Evolutionary conservation across 2,888 invertebrate genomes (phyloP).

Genomic region (Sminthurides aquaticus): DNA sequence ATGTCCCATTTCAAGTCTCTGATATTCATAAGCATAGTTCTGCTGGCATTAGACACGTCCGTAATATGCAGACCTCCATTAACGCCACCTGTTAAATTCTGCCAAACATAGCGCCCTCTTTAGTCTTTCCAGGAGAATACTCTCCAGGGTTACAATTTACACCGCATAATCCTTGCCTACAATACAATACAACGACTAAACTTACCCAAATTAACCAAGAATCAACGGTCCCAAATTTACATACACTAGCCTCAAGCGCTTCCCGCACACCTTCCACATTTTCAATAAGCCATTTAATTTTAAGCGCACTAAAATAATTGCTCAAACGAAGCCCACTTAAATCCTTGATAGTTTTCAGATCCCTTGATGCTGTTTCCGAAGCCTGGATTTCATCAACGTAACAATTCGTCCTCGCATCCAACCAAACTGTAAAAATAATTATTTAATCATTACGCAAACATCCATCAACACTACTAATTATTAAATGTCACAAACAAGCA

Average conservation of each 20-base stretch:
- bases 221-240: constrained; percentile 86
- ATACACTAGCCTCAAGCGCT: constrained; percentile 67
- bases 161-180: too few species aligned
- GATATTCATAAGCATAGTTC: constrained; percentile 87
- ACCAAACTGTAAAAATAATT: constrained; percentile 80
- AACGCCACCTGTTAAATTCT: constrained; percentile 76
- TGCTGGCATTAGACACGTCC: constrained; percentile 89
- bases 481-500: too few species aligned
- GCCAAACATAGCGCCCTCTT: constrained; percentile 15
- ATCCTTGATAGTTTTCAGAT: constrained; percentile 62
- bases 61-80: constrained; percentile 74
- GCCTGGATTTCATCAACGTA: constrained; percentile 80
- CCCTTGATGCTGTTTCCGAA: constrained; percentile 58
- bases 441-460: too few species aligned
- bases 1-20: constrained; percentile 78
- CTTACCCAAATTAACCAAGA: constrained; percentile 93
- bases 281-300: constrained; percentile 86
- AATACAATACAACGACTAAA: constrained; percentile 3
- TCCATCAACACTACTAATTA: too few species aligned
- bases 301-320: constrained; percentile 84
- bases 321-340: constrained; percentile 80
- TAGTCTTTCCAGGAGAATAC: not conserved
- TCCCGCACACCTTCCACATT: constrained; percentile 71
- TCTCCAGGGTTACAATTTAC: not conserved
- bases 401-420: constrained; percentile 82